Conservation (phyloP, 2,888 invertebrate genomes). For the Drosophila sordidula region DNA sequence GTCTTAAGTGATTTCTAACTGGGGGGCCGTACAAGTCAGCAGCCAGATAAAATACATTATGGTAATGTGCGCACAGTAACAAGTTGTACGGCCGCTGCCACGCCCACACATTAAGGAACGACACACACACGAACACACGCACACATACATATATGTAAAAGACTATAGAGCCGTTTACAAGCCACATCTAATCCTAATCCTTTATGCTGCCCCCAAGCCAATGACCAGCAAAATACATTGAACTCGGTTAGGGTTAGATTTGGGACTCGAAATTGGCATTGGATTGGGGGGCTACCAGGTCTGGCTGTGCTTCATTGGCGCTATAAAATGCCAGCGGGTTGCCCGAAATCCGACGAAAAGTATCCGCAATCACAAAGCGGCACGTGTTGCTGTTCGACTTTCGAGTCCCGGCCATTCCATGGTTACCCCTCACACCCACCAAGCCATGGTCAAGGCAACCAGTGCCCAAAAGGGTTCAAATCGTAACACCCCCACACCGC, state of each 20-base stretch:
- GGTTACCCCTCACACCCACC: neutral
- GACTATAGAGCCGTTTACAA: constrained; percentile 35
- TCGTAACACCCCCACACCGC: neutral
- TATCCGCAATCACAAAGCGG: constrained; percentile 67
- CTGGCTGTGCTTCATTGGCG: constrained; percentile 43
- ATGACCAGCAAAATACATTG: constrained; percentile 63
- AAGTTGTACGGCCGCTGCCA: constrained; percentile 54
- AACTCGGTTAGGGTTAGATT: constrained; percentile 23
- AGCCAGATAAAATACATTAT: constrained; percentile 75
- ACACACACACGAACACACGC: constrained; percentile 9
- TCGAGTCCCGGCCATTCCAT: constrained; percentile 8
- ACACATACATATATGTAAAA: constrained; percentile 3
- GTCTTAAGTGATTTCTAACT: constrained; percentile 73
- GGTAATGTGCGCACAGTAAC: constrained; percentile 73
- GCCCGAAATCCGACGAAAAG: constrained; percentile 35
- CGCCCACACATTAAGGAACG: constrained; percentile 40
- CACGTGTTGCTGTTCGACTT: constrained; percentile 66
- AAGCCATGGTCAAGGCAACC: constrained; percentile 13
- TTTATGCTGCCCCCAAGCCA: constrained; percentile 39
- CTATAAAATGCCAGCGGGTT: constrained; percentile 49
- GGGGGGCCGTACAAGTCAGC: constrained; percentile 34
- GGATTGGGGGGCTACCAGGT: neutral
- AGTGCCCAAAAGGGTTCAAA: constrained; percentile 56
- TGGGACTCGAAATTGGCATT: constrained; percentile 1
- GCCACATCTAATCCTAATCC: constrained; percentile 48